Conservation (phyloP, 2,888 invertebrate genomes). For the Deilephila porcellus region DNA sequence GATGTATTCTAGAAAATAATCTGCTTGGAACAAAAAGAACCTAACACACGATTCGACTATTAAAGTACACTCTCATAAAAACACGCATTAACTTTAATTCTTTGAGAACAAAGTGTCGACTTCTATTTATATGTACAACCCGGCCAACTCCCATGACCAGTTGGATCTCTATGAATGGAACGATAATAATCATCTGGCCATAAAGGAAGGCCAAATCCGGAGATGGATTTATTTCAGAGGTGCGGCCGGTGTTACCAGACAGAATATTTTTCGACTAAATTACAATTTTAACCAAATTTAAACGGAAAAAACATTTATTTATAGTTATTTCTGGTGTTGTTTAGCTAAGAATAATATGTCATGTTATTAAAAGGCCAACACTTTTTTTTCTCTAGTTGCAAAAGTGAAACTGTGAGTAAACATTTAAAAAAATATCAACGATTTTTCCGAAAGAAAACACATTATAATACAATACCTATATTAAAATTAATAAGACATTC, state of each 20-base stretch:
- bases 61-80: slow-evolving; percentile 10
- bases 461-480: no score
- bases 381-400: no score
- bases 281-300: not conserved
- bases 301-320: not conserved
- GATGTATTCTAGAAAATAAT: not conserved
- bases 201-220: slow-evolving; percentile 35
- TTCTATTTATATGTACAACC: slow-evolving; percentile 17
- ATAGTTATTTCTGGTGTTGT: not conserved
- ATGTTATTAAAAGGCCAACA: no score
- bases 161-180: slow-evolving; percentile 14
- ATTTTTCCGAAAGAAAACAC: no score
- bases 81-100: not conserved
- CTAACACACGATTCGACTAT: not conserved
- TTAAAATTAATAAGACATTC: no score
- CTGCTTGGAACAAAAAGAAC: not conserved
- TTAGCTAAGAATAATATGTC: no score
- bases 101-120: not conserved
- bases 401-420: no score
- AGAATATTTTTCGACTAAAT: not conserved
- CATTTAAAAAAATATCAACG: no score
- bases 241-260: not conserved
- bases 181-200: slow-evolving; percentile 23
- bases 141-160: slow-evolving; percentile 17
- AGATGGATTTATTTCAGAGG: slow-evolving; percentile 7